phyloP scores from a whole-genome alignment of 2,113 vertebrate species.

The Synodontis membranacea region DNA sequence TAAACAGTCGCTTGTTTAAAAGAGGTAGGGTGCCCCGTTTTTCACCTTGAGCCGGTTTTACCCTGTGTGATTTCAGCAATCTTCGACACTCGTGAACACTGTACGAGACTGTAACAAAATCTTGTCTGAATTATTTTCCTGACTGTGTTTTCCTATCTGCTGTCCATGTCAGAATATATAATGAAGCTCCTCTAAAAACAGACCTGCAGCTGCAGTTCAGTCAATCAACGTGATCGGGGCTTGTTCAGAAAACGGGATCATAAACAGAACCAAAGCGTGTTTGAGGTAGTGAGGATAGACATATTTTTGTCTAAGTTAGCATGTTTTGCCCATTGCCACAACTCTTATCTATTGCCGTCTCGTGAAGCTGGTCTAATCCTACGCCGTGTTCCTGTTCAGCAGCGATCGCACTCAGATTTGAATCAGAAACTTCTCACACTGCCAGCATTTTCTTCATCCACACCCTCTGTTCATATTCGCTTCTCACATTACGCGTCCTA shows the following conservation, averaged over 20 bases:
- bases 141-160: neutral
- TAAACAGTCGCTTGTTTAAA: neutral
- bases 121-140: neutral
- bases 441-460: neutral
- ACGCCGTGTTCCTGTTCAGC: neutral
- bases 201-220: neutral
- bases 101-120: neutral
- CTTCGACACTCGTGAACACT: neutral
- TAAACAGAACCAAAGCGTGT: neutral
- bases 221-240: neutral
- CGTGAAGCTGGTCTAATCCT: neutral
- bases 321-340: neutral
- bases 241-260: neutral
- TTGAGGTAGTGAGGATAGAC: neutral
- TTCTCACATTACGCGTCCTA: neutral
- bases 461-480: neutral
- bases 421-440: neutral
- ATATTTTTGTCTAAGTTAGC: neutral
- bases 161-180: neutral
- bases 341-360: neutral
- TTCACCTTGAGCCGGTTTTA: neutral
- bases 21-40: neutral
- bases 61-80: neutral
- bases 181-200: neutral
- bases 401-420: neutral